Base-by-base conservation (phyloP, 2,888 invertebrate species). In the Andrena praecox region DNA sequence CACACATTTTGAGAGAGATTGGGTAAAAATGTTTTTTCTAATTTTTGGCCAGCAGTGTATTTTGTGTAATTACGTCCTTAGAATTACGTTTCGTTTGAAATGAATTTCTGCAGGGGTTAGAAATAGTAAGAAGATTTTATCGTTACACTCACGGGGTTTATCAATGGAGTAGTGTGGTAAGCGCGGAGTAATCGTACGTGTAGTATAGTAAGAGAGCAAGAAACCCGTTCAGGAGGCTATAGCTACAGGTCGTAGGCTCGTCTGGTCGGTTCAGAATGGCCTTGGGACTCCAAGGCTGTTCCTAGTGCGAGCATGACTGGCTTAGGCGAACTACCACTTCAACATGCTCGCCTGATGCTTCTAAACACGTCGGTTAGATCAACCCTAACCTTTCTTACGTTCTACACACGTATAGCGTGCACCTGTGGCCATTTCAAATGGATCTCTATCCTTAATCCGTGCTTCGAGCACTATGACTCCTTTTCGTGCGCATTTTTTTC, bases 261-360 rank as follows among this genome's bases (percentile, higher is more conserved):
- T 74, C 87, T 73, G 85, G 80, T 80, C 69, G 79, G 84, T 85
- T 85, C 80, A 76, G 80, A 78, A 80, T 71, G 82, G 80, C 88
- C 88, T 87, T 87, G 80, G 67, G 70, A 74, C 73, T 76, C 75
- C 87, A 84, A 86, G 87, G 84, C 80, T 78, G 77, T 79, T 84
- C 84, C 82, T 82, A 87, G 84, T 66, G 60, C 66, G 72, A 77
- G 63, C 73, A 73, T 42, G 63, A 70, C 56, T 35, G 84, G 86
- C 84, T 89, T 90, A 90, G 91, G 78, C 80, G 85, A 85, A 77
- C 85, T 89, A 82, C 91, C 86, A 78, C 84, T 73, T 77, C 86
- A 52, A 84, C 87, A 91, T 92, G 91, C 85, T 92, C 80, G 86
- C 92, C 92, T 92, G 92, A 80, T 92, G 87, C 87, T 92, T 92